Conservation (phyloP, 2,113 vertebrate genomes). For the Chascanopsetta lugubris region DNA sequence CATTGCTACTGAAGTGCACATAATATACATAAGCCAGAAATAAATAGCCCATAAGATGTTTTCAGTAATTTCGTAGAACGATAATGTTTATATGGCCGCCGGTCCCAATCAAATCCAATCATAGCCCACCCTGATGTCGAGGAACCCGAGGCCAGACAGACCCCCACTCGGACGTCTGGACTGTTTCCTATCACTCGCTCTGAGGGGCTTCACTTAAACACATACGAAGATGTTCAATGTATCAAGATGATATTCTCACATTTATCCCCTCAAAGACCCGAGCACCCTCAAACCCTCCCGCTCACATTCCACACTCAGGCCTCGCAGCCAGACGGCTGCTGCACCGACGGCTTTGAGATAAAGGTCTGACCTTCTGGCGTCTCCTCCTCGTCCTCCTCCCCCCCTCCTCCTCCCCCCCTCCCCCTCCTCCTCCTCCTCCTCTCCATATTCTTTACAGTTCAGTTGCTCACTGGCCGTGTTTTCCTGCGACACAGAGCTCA, state of each 20-base stretch:
- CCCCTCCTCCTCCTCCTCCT: no score
- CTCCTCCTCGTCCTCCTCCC: no score
- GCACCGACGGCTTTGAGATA: constrained; percentile 33
- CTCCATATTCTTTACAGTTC: constrained; percentile 55
- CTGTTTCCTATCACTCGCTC: constrained; percentile 6
- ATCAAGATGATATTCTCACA: constrained; percentile 3
- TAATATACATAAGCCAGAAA: no score
- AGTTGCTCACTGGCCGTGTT: constrained; percentile 53
- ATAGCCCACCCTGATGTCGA: no score
- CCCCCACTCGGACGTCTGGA: constrained; percentile 1
- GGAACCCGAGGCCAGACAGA: no score
- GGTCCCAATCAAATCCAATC: no score
- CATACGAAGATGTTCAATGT: background rate
- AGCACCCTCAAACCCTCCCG: background rate
- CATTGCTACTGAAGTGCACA: no score
- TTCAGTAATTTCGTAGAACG: no score
- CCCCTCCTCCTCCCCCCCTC: no score
- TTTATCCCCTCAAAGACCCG: constrained; percentile 4
- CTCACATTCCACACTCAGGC: background rate
- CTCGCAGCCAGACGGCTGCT: constrained; percentile 42
- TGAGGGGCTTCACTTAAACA: background rate
- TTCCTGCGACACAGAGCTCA: constrained; percentile 60
- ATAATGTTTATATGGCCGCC: no score
- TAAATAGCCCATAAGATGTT: no score
- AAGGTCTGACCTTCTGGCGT: constrained; percentile 52